Conservation (phyloP, 2,797 vertebrate genomes). For the Cossypha niveicapilla region DNA sequence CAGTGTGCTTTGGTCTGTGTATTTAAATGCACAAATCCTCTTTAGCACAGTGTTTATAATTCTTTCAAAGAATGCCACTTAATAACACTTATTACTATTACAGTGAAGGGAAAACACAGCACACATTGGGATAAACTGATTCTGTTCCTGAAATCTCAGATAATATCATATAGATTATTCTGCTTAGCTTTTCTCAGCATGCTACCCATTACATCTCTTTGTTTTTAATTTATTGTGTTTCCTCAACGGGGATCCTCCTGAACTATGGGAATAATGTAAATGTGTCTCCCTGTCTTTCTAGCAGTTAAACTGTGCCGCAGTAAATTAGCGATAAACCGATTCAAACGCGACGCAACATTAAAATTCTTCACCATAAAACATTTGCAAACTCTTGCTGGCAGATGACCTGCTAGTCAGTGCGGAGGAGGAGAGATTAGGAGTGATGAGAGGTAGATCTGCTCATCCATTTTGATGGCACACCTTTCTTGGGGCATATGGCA, state of each 20-base stretch:
- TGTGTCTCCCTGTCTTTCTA: not conserved
- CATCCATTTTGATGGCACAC: conserved; percentile 61
- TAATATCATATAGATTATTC: conserved; percentile 9
- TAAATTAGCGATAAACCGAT: conserved; percentile 44
- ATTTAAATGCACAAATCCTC: not conserved
- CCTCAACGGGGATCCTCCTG: conserved; percentile 29
- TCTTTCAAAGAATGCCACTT: not conserved
- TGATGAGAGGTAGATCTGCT: conserved; percentile 24
- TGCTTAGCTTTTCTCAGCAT: conserved; percentile 19
- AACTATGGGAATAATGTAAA: not conserved
- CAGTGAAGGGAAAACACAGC: not conserved
- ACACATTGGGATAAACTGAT: not conserved
- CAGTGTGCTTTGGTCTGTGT: not conserved
- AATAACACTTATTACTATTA: not conserved
- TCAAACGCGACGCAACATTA: not conserved
- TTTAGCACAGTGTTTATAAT: not conserved
- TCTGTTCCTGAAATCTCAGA: not conserved
- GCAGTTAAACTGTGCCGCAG: not conserved
- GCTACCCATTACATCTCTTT: conserved; percentile 3
- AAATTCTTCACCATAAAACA: not conserved
- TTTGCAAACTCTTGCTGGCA: not conserved
- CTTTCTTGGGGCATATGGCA: conserved; percentile 76
- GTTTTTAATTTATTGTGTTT: conserved; percentile 61
- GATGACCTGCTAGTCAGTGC: not conserved
- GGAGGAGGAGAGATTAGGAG: not conserved